phyloP scores from a whole-genome alignment of 2,888 invertebrate species.

The Lacanobia wlatinum region DNA sequence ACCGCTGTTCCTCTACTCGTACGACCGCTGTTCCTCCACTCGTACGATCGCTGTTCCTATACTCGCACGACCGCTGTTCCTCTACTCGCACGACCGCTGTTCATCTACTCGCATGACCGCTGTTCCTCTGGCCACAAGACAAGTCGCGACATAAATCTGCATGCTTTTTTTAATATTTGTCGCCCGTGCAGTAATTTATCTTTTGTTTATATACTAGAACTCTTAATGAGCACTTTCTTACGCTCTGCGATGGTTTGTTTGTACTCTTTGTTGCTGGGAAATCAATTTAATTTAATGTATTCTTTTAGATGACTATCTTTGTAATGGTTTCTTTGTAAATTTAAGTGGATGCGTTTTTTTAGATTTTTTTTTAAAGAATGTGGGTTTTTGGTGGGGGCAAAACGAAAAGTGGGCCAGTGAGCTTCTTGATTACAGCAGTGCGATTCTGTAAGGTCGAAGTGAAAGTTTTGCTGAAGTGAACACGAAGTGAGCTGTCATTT shows the following conservation, averaged over 20 bases:
- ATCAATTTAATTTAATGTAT: conserved; percentile 64
- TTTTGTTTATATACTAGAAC: conserved; percentile 76
- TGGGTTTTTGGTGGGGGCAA: neutral
- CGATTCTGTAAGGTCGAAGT: too few relatives aligned
- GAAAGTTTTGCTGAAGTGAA: too few relatives aligned
- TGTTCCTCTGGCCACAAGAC: conserved; percentile 29
- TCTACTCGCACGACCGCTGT: too few relatives aligned
- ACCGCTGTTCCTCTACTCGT: too few relatives aligned
- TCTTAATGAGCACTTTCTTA: conserved; percentile 78
- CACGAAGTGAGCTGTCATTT: too few relatives aligned
- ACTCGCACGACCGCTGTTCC: too few relatives aligned
- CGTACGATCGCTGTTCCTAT: too few relatives aligned
- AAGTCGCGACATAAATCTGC: conserved; percentile 69
- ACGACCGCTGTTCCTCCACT: conserved; percentile 13
- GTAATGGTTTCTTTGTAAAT: conserved; percentile 45
- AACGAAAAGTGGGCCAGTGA: neutral
- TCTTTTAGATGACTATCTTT: conserved; percentile 50
- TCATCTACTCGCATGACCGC: neutral
- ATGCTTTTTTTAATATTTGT: conserved; percentile 75
- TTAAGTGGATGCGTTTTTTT: conserved; percentile 33
- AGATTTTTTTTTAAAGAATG: neutral
- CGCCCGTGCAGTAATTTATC: conserved; percentile 74
- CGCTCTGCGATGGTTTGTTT: conserved; percentile 65
- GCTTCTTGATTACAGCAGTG: neutral
- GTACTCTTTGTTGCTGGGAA: conserved; percentile 54